Evolutionary conservation across 2,113 vertebrate species (phyloP), one percentile per base, ranked within the genome.

Genomic region (Scophthalmus maximus): DNA sequence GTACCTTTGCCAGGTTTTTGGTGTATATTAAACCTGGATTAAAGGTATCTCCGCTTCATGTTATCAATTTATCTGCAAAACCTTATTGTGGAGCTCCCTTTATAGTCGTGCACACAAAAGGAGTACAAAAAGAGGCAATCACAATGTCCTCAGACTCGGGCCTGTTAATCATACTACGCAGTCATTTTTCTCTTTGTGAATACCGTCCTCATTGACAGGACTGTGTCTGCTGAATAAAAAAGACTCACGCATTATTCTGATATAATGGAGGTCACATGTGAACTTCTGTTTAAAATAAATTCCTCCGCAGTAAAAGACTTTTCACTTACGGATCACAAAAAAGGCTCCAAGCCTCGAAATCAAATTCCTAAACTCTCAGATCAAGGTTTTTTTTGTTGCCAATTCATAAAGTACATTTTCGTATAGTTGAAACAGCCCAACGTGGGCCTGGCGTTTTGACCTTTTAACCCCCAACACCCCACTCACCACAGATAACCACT

Each of bases 401-500:
- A 27, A 52, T 22, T 8, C 53, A 26, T 61, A 4, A 61, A 6
- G 18, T 29, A 60, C 47, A 46, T 51, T 63, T 62, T 81, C 12
- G 69, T 53, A 47, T 58, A 55, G 47, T 27, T 51, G 52, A 30
- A 11, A 44, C 23, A 66, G 18, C 25, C 34, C n/a, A 56, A 59
- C 73, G 25, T 44, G 69, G 44, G 36, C 66, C 36, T 76, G 66
- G 62, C 67, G 27, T 83, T 69, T n/a, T 90, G 73, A 87, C 75
- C 70, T 88, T 78, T 87, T 68, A 70, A 76, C 90, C 62, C 84
- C 81, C 78, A 29, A 82, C 82, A 83, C 84, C 81, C 87, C 88
- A 74, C 32, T 90, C 89, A 76, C 81, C 86, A 63, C 95, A 97
- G 96, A 96, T 91, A 94, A 96, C 91, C 95, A 94, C 91, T 92